Evolutionary conservation across 2,888 invertebrate genomes (phyloP).

Genomic region (Synanthedon formicaeformis): DNA sequence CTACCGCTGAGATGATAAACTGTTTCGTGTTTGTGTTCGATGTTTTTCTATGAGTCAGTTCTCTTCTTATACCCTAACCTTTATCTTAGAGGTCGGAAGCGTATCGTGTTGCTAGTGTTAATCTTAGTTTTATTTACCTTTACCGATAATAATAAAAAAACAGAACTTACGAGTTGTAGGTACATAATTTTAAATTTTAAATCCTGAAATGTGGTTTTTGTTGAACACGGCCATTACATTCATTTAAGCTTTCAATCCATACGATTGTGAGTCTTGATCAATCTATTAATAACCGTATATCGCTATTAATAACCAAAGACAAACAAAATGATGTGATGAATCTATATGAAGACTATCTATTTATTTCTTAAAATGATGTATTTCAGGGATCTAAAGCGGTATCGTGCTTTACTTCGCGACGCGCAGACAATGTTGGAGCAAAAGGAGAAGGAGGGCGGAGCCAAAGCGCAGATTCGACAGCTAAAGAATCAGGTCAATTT

Average conservation of each 20-base stretch:
- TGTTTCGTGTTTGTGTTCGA: rapidly evolving
- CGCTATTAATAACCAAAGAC: neutral
- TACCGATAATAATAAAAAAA: too few relatives aligned
- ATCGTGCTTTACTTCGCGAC: constrained; percentile 89
- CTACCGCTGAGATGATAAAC: too few relatives aligned
- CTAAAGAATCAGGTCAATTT: constrained; percentile 76
- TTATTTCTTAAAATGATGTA: neutral
- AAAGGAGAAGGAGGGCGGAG: constrained; percentile 87
- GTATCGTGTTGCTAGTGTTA: too few relatives aligned
- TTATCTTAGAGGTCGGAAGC: too few relatives aligned
- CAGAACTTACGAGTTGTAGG: too few relatives aligned
- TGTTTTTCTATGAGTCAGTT: too few relatives aligned
- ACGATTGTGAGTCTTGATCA: neutral
- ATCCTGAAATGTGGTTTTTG: neutral
- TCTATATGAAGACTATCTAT: too few relatives aligned
- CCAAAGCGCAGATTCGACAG: constrained; percentile 81
- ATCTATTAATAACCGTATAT: neutral
- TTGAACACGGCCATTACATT: neutral
- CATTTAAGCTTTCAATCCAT: neutral
- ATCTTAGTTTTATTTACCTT: too few relatives aligned
- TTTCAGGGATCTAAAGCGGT: constrained; percentile 83
- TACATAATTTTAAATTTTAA: too few relatives aligned
- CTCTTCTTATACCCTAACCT: too few relatives aligned
- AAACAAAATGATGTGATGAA: too few relatives aligned
- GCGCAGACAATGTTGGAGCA: constrained; percentile 93